Base-by-base conservation (phyloP, 2,113 vertebrate genomes). In the Microtus pennsylvanicus region DNA sequence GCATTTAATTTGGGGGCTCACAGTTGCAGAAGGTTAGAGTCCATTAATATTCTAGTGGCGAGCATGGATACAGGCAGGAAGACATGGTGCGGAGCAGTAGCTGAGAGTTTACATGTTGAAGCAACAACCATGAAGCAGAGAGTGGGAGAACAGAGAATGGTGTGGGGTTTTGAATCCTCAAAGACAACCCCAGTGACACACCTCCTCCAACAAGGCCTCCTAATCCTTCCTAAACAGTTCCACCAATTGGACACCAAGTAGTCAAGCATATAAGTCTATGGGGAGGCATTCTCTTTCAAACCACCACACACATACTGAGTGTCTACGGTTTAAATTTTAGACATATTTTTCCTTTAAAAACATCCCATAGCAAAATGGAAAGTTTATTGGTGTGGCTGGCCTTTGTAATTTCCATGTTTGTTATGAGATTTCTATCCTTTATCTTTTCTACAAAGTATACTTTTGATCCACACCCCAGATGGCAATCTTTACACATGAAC, bases 391-490 rank as follows among this genome's bases (percentile, higher is more conserved):
- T 50, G 88, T 74, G 45, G 30, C 69, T 94, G 0, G 22, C 70
- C 74, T 85, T 81, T 91, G 70, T 61, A 24, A 87, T 63, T 92
- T 89, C 35, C 7, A 33, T 63, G 7, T 75, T 96, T 91, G 83
- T 61, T 45, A 93, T n/a, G 22, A 67, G 42, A 38, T 87, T 94
- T 82, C 30, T 87, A n/a, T 78, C 38, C 61, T 90, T 42, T 47
- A 78, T 58, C 11, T 87, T 93, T 88, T 94, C 74, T 95, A 63
- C 38, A 63, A 90, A 93, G 58, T 78, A 81, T 67, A 85, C 69
- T 87, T 96, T 95, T 61, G 6, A 83, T 67, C 67, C 83, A 3
- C 11, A 58, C 5, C 26, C 24, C 89, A 86, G 28, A 85, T 55
- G 70, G 45, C 75, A 93, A 42, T 86, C 75, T 63, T 95, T 85